Evolutionary conservation across 1,140 invertebrate species (phyloP), one percentile per base, ranked within the genome.

Genomic region (Trichogramma pretiosum): DNA sequence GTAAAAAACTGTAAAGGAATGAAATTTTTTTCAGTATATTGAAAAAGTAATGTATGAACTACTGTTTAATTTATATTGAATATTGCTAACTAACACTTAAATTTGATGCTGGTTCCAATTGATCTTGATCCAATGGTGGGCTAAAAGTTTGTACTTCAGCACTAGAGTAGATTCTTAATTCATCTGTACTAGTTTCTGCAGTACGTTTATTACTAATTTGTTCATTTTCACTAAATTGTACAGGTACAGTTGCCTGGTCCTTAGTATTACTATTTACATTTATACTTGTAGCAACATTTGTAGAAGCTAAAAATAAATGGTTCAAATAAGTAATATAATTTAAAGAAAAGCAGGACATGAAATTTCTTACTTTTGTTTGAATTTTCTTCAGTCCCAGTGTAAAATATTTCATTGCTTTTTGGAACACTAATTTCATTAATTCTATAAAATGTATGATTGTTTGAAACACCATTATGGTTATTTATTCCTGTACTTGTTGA

Each of bases 91-190:
- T 61, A 59, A 72, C 68, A 49, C 65, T 70, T 3, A 72, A 53
- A 60, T 71, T 70, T 50, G 68, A 60, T 43, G 71, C 58, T 22
- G 68, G 66, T 28, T 64, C 65, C 65, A 59, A 35, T 62, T 62
- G 40, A 40, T 36, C 40, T 64, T 56, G 44, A 19, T 67, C 65
- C 22, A 53, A 64, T 9, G 62, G 62, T 14, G 46, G 52, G n/a
- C n/a, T n/a, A n/a, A n/a, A 5, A 18, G 70, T 70, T 56, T 72
- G 70, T 1, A 70, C 68, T 55, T 70, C 67, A 1, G 55, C 50
- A 21, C 55, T 67, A 5, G 62, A 53, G 32, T 55, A 67, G 28
- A 42, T 60, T 14, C 60, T 56, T 16, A 68, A 44, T 46, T 70
- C 62, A 44, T 70, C 64, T 0, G 67, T 71, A 47, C 57, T 70